Conservation (phyloP, 2,113 vertebrate genomes). For the Cyprinodon tularosa region DNA sequence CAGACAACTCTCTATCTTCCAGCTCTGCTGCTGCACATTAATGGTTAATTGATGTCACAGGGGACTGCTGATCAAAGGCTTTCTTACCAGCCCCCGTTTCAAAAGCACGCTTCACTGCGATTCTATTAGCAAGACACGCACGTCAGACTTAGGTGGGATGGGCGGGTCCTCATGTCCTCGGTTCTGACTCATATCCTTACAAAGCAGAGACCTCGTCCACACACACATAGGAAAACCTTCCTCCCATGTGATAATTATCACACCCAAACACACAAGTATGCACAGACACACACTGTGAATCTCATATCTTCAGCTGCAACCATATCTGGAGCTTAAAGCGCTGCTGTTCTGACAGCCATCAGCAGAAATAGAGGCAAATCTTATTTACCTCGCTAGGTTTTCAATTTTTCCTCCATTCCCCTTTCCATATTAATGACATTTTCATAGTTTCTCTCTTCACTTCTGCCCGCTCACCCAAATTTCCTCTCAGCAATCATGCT, state of each 20-base stretch:
- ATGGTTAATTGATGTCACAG: conserved; percentile 78
- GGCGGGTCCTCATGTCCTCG: conserved; percentile 1
- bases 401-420: conserved; percentile 7
- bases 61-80: conserved; percentile 74
- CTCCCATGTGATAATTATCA: conserved; percentile 63
- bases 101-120: conserved; percentile 56
- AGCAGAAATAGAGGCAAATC: conserved; percentile 72
- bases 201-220: conserved; percentile 34
- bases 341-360: conserved; percentile 73
- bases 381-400: conserved; percentile 70
- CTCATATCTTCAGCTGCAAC: conserved; percentile 55
- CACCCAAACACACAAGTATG: conserved; percentile 24
- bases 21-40: conserved; percentile 60
- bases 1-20: conserved; percentile 57
- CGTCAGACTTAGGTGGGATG: conserved; percentile 22
- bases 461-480: conserved; percentile 36
- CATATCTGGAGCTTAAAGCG: conserved; percentile 58
- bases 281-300: conserved; percentile 38
- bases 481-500: conserved; percentile 41
- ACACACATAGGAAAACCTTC: conserved; percentile 18
- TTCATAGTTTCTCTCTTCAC: conserved; percentile 44
- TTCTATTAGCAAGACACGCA: conserved; percentile 61
- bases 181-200: conserved; percentile 39
- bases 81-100: conserved; percentile 50
- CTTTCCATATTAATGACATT: conserved; percentile 52